Conservation (phyloP, 1,140 invertebrate genomes). For the Asbolus verrucosus region DNA sequence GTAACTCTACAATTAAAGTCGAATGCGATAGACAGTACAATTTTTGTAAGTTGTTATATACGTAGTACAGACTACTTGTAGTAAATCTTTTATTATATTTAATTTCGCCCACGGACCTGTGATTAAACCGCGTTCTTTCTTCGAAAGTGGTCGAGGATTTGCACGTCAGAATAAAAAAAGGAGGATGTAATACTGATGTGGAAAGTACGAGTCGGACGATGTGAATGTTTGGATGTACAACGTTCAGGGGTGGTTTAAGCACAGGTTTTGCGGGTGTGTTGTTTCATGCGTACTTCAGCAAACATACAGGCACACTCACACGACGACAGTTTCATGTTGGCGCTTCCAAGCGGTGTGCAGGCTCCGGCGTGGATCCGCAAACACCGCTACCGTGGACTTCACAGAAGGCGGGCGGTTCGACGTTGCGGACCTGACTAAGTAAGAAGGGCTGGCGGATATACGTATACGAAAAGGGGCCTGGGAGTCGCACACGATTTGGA, state of each 20-base stretch:
- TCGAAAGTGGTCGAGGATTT: slow-evolving; percentile 29
- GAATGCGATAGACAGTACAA: slow-evolving; percentile 17
- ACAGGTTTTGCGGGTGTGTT: slow-evolving; percentile 36
- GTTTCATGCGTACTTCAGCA: slow-evolving; percentile 34
- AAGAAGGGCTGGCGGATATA: slow-evolving; percentile 20
- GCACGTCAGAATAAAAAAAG: slow-evolving; percentile 14
- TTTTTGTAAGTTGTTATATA: slow-evolving; percentile 48
- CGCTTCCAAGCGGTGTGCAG: slow-evolving; percentile 14
- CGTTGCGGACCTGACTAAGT: slow-evolving; percentile 20
- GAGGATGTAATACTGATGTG: slow-evolving; percentile 28
- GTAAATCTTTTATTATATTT: slow-evolving; percentile 50
- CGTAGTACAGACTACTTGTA: slow-evolving; percentile 51
- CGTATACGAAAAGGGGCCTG: slow-evolving; percentile 1
- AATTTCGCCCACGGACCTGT: slow-evolving; percentile 34
- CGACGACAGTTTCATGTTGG: no score
- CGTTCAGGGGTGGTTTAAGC: slow-evolving; percentile 19
- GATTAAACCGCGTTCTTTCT: slow-evolving; percentile 35
- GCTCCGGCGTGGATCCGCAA: background rate
- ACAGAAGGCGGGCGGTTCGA: slow-evolving; percentile 17
- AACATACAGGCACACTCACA: slow-evolving; percentile 38
- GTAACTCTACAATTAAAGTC: background rate
- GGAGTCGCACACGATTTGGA: slow-evolving; percentile 43
- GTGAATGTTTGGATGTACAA: no score
- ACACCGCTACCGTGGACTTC: slow-evolving; percentile 16
- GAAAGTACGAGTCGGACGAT: slow-evolving; percentile 8